Percentiles rank a stretch among this genome's conserved stretches.
These are phyloP conservation scores for Keiferia lycopersicella DNA, from an alignment of 2,888 invertebrate genomes.

Conservation along the genomic window DNA sequence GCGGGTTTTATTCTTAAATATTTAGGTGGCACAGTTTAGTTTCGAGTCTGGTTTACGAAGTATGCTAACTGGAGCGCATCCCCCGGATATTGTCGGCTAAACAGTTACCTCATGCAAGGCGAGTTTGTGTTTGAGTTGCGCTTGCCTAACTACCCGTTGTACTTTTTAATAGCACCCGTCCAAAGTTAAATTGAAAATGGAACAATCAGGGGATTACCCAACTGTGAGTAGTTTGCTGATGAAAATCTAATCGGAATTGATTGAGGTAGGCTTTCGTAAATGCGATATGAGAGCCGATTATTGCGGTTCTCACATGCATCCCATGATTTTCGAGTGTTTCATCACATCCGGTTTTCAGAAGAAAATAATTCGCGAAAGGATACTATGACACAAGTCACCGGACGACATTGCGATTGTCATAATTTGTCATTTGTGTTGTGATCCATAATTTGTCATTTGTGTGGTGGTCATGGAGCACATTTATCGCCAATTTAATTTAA, in stretches of 20 bases:
- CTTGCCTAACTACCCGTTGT: not conserved
- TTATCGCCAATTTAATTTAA: too few species aligned
- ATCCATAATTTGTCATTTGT: too few species aligned
- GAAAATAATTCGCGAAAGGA: too few species aligned
- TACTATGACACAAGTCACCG: too few species aligned
- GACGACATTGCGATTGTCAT: too few species aligned
- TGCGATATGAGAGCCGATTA: too few species aligned
- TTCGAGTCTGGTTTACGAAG: not conserved
- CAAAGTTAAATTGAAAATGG: constrained; percentile 7
- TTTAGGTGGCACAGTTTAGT: not conserved
- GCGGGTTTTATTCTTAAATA: not conserved
- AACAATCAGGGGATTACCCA: constrained; percentile 5
- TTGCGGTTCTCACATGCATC: too few species aligned
- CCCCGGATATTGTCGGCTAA: constrained; percentile 9
- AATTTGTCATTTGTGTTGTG: too few species aligned
- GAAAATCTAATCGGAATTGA: not conserved
- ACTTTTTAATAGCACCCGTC: not conserved
- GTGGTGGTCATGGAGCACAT: too few species aligned
- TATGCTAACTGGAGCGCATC: constrained; percentile 3
- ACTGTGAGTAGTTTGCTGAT: constrained; percentile 6
- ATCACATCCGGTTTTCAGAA: too few species aligned
- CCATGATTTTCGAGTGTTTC: too few species aligned
- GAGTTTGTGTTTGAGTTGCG: constrained; percentile 11
- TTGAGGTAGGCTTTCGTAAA: not conserved
- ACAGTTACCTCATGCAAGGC: constrained; percentile 4